phyloP scores from a whole-genome alignment of 2,113 vertebrate genomes.

The Actinemys pallida region DNA sequence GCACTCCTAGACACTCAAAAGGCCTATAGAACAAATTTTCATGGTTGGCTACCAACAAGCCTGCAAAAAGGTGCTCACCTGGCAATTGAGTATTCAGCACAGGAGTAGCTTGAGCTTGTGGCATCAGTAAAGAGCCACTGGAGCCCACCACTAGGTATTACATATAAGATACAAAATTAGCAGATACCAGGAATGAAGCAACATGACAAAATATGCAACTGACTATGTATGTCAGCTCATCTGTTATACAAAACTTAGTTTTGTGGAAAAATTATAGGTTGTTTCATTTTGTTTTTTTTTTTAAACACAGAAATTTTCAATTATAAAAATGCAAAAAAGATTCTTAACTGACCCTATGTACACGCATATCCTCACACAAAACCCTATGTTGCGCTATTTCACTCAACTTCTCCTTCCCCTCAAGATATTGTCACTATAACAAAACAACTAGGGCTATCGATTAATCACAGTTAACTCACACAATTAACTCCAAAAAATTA shows the following conservation, averaged over 20 bases:
- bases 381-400: background rate
- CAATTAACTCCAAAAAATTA: no score
- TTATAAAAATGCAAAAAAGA: background rate
- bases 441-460: background rate
- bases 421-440: background rate
- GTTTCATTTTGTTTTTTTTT: no score
- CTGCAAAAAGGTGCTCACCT: background rate
- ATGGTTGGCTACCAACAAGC: background rate
- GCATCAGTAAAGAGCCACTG: background rate
- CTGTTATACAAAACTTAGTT: background rate
- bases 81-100: background rate
- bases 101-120: background rate
- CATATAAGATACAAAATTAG: fast-evolving
- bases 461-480: no score
- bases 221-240: background rate
- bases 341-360: background rate
- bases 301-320: background rate
- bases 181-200: background rate
- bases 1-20: background rate
- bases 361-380: background rate
- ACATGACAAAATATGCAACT: background rate
- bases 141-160: fast-evolving
- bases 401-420: background rate
- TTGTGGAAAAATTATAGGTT: no score
- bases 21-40: background rate